A percentile compares a stretch with the other conserved stretches of the same genome.
phyloP scores from a whole-genome alignment of 2,797 vertebrate species.

The Poeciliopsis infans region DNA sequence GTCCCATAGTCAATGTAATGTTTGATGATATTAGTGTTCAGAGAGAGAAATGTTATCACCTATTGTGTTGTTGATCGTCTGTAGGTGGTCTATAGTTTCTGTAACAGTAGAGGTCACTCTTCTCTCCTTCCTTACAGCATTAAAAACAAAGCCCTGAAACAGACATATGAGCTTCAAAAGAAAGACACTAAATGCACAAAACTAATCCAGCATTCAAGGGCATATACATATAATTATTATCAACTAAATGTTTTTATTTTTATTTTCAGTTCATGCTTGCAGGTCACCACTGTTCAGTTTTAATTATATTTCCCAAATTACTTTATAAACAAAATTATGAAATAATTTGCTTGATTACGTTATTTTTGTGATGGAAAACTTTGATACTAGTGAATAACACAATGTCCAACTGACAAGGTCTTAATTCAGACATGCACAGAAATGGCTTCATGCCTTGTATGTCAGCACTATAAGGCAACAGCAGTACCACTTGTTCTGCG shows the following conservation, averaged over 20 bases:
- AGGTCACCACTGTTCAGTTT: neutral
- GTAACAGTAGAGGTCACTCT: constrained; percentile 83
- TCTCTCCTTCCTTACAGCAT: constrained; percentile 67
- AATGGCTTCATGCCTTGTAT: constrained; percentile 45
- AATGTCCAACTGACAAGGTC: neutral
- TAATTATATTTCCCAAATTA: neutral
- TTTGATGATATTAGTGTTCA: constrained; percentile 16
- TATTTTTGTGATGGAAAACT: neutral
- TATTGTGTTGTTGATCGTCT: neutral
- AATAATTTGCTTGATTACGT: neutral
- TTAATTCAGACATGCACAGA: constrained; percentile 27
- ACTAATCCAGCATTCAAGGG: constrained; percentile 14
- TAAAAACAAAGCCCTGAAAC: constrained; percentile 26
- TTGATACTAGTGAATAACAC: neutral
- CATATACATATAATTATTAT: neutral
- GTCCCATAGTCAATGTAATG: neutral
- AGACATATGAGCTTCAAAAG: constrained; percentile 3
- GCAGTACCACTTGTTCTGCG: constrained; percentile 63
- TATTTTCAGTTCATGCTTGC: neutral
- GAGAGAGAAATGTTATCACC: neutral
- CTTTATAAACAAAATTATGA: neutral
- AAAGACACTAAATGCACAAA: constrained; percentile 22
- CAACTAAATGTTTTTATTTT: neutral
- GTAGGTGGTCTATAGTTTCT: constrained; percentile 44
- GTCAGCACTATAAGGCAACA: constrained; percentile 53